Evolutionary conservation across 2,113 vertebrate species (phyloP).

Genomic region (Eulacestoma nigropectus): DNA sequence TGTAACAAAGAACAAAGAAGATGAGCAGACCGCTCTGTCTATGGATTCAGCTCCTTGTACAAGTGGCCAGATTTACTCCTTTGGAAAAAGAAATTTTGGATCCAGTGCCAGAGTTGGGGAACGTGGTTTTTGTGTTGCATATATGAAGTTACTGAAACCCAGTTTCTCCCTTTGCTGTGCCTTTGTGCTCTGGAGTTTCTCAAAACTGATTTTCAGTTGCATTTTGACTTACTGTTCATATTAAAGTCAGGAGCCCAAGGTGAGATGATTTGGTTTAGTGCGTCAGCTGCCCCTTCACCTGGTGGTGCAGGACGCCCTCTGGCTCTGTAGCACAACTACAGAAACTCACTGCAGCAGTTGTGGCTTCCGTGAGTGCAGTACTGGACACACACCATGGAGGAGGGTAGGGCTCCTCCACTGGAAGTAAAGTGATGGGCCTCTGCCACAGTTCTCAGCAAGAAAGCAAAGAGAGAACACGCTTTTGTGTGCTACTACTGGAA

Average conservation of each 20-base stretch:
- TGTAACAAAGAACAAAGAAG: background rate
- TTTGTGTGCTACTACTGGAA: background rate
- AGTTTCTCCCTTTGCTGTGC: background rate
- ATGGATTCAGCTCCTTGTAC: background rate
- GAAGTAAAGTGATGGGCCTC: background rate
- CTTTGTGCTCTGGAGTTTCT: background rate
- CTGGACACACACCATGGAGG: background rate
- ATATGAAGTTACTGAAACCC: background rate
- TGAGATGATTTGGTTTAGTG: background rate
- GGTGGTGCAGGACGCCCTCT: fast-evolving
- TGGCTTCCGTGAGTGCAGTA: fast-evolving
- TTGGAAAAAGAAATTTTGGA: background rate
- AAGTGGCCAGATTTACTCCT: background rate
- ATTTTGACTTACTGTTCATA: background rate
- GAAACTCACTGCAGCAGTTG: background rate
- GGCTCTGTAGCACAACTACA: fast-evolving
- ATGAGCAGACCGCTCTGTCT: too few relatives aligned
- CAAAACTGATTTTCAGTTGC: too few relatives aligned
- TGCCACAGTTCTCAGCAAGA: background rate
- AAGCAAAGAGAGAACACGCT: background rate
- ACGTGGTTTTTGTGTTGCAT: background rate
- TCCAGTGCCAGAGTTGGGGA: too few relatives aligned
- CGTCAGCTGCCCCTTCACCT: background rate
- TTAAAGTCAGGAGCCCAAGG: background rate
- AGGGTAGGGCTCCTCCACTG: fast-evolving